A percentile compares a stretch with the other conserved stretches of the same genome.
Conservation (phyloP, 2,888 invertebrate genomes). For the Corythucha ciliata region DNA sequence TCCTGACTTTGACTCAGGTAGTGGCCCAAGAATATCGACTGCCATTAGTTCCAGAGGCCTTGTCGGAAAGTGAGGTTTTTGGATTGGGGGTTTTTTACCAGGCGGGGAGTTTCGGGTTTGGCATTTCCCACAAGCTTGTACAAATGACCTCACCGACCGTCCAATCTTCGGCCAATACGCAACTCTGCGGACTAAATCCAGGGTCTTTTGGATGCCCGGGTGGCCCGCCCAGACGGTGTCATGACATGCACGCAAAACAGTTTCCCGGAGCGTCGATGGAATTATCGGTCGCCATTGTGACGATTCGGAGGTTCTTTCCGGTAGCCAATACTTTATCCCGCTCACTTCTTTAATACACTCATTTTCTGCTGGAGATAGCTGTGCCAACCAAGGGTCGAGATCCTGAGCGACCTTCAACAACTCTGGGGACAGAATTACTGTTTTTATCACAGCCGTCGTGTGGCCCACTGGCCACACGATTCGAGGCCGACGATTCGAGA, state of each 20-base stretch:
- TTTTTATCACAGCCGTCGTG: not conserved
- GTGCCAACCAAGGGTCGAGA: not conserved
- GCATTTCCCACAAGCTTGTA: constrained; percentile 38
- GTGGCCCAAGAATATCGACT: constrained; percentile 38
- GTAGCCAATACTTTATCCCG: no score
- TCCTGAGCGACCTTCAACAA: not conserved
- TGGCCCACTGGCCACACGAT: not conserved
- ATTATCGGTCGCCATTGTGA: not conserved
- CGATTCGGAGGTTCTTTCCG: no score
- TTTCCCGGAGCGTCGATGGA: not conserved
- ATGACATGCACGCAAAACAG: constrained; percentile 28
- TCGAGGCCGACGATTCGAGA: constrained; percentile 6
- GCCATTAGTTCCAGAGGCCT: constrained; percentile 35
- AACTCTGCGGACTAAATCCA: constrained; percentile 31
- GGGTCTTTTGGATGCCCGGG: constrained; percentile 35
- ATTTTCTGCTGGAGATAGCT: no score
- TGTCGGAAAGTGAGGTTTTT: no score
- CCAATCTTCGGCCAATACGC: constrained; percentile 39
- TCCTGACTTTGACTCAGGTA: constrained; percentile 36
- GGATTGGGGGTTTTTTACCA: constrained; percentile 34
- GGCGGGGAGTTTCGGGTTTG: constrained; percentile 37
- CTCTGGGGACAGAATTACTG: no score
- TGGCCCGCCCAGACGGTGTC: constrained; percentile 34
- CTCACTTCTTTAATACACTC: no score
- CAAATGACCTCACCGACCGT: constrained; percentile 37